Evolutionary conservation across 2,113 vertebrate species (phyloP).

Genomic region (Phocoena sinus): DNA sequence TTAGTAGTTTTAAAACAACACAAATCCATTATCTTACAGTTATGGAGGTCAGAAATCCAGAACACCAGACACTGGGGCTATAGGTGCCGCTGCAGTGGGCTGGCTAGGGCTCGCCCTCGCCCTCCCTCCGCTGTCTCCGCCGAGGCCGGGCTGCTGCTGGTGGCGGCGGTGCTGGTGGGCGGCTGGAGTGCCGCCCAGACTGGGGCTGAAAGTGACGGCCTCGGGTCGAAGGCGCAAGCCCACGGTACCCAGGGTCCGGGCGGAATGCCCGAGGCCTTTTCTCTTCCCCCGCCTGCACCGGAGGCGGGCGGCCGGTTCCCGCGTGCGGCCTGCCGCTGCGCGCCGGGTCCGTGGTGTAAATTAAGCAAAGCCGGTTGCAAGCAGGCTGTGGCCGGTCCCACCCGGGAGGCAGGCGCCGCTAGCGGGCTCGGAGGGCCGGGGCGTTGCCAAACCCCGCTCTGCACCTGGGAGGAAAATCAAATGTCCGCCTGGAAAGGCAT

Average conservation of each 20-base stretch:
- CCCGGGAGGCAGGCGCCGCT: background rate
- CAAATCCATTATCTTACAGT: background rate
- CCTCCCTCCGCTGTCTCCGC: background rate
- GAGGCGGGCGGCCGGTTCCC: background rate
- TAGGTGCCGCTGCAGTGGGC: background rate
- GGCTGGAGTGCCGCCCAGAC: constrained; percentile 90
- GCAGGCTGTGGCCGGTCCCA: constrained; percentile 26
- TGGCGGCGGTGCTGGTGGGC: constrained; percentile 90
- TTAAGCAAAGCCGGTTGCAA: background rate
- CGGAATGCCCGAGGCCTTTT: background rate
- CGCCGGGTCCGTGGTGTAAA: background rate
- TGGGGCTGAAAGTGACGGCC: constrained; percentile 87
- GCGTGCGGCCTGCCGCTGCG: background rate
- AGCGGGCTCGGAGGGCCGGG: background rate
- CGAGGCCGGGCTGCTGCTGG: constrained; percentile 89
- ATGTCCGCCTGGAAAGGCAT: background rate
- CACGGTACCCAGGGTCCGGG: background rate
- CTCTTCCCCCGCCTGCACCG: background rate
- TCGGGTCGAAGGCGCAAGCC: background rate
- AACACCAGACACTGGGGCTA: background rate
- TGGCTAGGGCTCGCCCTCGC: background rate
- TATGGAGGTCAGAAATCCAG: background rate
- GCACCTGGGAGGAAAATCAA: background rate
- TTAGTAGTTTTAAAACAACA: background rate
- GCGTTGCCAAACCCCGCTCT: background rate